Evolutionary conservation across 2,797 vertebrate species (phyloP), one percentile per base, ranked within the genome.

Genomic region (Darevskia mixta): DNA sequence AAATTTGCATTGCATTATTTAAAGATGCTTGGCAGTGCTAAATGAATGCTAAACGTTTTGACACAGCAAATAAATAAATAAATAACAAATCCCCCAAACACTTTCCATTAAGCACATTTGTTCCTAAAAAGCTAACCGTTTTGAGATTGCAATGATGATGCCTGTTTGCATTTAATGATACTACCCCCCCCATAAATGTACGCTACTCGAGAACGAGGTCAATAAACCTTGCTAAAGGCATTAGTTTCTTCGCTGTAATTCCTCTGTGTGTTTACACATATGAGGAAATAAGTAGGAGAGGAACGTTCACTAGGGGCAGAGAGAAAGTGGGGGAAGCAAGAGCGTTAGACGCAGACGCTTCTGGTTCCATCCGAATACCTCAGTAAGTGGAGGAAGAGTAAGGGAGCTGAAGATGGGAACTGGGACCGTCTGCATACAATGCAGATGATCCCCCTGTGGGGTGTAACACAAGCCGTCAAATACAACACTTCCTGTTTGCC

Each of bases 81-180:
- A 27, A 45, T 3, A 27, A 20, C 5, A 9, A 71, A 25, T 9
- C 49, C 29, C 23, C 41, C 11, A 27, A 35, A 91, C 89, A 87
- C 87, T 92, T 95, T 88, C 94, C 92, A 92, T 91, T 92, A 94
- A 94, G 89, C 78, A 88, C 69, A 79, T 93, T 92, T 92, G 85
- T 91, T 86, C 92, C 91, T 93, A 71, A 95, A 95, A 95, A 90
- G 90, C 89, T 88, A 94, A 93, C 93, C 93, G 90, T 95, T 55
- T 94, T 95, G 92, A 94, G 88, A 95, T 93, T 91, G 87, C 90
- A 85, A 93, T 85, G 91, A 93, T 94, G 95, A 94, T 93, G 90
- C 93, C 41, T 88, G 93, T 94, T 95, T 95, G 92, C 91, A 89
- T 94, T 94, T 95, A 95, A 95, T 94, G 92, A 92, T 91, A 91